These are phyloP conservation scores for Tribolium madens DNA, from an alignment of 1,140 invertebrate species.

Conservation along the genomic window DNA sequence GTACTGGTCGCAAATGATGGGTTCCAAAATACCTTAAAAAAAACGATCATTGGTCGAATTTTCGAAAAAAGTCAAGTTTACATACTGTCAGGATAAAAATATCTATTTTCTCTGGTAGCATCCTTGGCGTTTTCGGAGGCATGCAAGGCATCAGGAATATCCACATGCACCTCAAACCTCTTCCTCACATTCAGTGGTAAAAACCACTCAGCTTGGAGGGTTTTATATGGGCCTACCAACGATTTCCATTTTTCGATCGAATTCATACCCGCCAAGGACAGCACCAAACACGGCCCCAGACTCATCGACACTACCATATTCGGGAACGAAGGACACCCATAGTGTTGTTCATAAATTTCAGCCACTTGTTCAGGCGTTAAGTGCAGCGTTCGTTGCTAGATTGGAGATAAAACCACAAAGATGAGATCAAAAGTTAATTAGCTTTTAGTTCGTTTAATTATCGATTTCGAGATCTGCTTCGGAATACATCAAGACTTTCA, in stretches of 20 bases:
- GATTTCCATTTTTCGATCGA: slow-evolving; percentile 79
- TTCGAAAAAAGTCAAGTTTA: not conserved
- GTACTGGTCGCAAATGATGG: slow-evolving; percentile 67
- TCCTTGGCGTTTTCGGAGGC: slow-evolving; percentile 80
- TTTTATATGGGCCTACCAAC: slow-evolving; percentile 76
- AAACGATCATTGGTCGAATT: not conserved
- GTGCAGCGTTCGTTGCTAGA: slow-evolving; percentile 74
- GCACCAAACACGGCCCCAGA: slow-evolving; percentile 77
- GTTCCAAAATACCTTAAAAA: slow-evolving; percentile 73
- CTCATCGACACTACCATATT: slow-evolving; percentile 83
- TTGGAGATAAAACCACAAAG: not conserved
- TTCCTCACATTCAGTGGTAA: slow-evolving; percentile 80
- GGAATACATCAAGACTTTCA: not conserved
- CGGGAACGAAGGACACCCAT: slow-evolving; percentile 78
- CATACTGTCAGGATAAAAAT: slow-evolving; percentile 88
- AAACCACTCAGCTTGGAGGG: slow-evolving; percentile 75
- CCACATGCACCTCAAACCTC: slow-evolving; percentile 72
- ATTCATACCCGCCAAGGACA: slow-evolving; percentile 75
- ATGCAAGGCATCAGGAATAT: slow-evolving; percentile 80
- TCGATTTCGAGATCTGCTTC: not conserved
- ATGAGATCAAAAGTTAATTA: not conserved
- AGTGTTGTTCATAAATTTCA: slow-evolving; percentile 83
- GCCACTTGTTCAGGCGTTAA: slow-evolving; percentile 85
- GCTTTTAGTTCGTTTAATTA: not conserved
- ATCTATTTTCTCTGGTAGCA: slow-evolving; percentile 87